Evolutionary conservation across 2,113 vertebrate species (phyloP), one percentile per base, ranked within the genome.

Genomic region (Procapra przewalskii): DNA sequence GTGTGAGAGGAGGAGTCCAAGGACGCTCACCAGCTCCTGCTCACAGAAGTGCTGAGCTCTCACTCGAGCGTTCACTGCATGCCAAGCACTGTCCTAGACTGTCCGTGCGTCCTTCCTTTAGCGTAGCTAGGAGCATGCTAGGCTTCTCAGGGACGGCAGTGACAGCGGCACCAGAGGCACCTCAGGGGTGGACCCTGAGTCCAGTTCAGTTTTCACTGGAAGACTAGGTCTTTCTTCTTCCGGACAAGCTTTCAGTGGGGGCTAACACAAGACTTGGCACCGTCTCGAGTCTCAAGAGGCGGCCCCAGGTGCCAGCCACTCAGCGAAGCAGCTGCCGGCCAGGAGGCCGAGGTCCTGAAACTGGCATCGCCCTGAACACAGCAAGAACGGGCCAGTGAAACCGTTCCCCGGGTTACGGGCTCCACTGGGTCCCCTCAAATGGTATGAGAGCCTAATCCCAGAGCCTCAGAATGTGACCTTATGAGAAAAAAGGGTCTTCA

Each of bases 51-150:
- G 16, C 3, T 59, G 52, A 8, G 8, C 36, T 50, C 85, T 50
- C 52, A 11, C 25, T 14, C 17, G 3, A 31, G 50, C 7, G 6
- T 81, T 50, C 52, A 40, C 36, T n/a, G 6, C 0, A 0, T 29
- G 79, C 17, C 27, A 13, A 75, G 54, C 14, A 13, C 17, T 12
- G 21, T 40, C n/a, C 80, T 67, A 2, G 7, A 54, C 52, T 29
- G 54, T 31, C 85, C 40, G 19, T 21, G 43, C 6, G 48, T 40
- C 64, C 27, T 23, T 54, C 84, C n/a, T 81, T 50, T 67, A 50
- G 25, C 5, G 1, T 29, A 33, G 9, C 1, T 29, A 14, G 82
- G n/a, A 67, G 88, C 55, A 8, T 45, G 80, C 50, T 83, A 71
- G 79, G 60, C 29, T 48, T 92, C 84, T 71, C 77, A 23, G 84